Evolutionary conservation across 2,113 vertebrate genomes (phyloP).

Genomic region (Telmatochromis sp.): DNA sequence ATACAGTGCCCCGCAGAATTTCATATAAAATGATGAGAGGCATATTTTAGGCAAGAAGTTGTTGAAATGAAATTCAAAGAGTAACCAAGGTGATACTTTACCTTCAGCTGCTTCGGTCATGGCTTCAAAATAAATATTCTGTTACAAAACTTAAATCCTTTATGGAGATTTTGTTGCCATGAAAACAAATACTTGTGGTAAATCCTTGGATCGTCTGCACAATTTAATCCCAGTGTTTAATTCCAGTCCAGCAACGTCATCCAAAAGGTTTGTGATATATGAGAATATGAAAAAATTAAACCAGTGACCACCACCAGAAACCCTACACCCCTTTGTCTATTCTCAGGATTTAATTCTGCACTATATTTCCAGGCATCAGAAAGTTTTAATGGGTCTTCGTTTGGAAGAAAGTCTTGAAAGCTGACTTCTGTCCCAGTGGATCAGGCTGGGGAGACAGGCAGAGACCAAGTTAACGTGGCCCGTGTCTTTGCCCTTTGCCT

Average conservation of each 20-base stretch:
- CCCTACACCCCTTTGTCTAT: neutral
- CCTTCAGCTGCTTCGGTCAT: slow-evolving; percentile 61
- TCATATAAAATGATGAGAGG: neutral
- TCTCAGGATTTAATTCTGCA: neutral
- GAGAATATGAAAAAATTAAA: neutral
- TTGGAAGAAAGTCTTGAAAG: neutral
- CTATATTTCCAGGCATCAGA: neutral
- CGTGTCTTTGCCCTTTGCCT: slow-evolving; percentile 32
- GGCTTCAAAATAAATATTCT: neutral
- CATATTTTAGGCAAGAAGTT: neutral
- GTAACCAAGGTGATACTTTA: slow-evolving; percentile 1
- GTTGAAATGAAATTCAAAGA: neutral
- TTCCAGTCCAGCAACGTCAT: neutral
- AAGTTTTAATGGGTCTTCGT: neutral
- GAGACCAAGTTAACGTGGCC: slow-evolving; percentile 16
- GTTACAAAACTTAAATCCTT: neutral
- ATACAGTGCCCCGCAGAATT: neutral
- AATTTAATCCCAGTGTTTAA: slow-evolving; percentile 14
- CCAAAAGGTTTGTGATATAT: neutral
- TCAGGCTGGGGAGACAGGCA: slow-evolving; percentile 7
- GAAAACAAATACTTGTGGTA: neutral
- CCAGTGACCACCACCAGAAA: neutral
- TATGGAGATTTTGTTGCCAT: slow-evolving; percentile 25
- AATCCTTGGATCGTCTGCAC: neutral
- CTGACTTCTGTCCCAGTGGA: neutral